Evolutionary conservation across 2,888 invertebrate genomes (phyloP), one percentile per base, ranked within the genome.

Genomic region (Halocaridina rubra): DNA sequence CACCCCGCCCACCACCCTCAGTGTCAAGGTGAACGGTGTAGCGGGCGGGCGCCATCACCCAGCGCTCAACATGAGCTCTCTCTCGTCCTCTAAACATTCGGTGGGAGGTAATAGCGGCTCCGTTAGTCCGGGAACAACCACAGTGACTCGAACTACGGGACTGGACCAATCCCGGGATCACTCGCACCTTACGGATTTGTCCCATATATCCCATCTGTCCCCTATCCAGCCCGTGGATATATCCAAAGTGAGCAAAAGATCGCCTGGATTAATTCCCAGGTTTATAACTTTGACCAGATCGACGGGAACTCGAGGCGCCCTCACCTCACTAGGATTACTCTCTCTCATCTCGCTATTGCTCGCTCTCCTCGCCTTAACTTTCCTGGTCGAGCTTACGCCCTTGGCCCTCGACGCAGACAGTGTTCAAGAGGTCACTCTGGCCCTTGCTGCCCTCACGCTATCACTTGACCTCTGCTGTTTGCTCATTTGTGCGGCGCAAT

Each of bases 401-500:
- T 93, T 93, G 90, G 93, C 92, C 88, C 93, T 93, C 30, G 59
- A 82, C 16, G 86, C 86, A 2, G 94, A 95, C 86, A 95, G 96
- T 89, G 96, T 97, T 88, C 96, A 96, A 91, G 97, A 97, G 93
- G 97, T 97, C 90, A 97, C 97, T 76, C 93, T 97, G 90, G 97
- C 97, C 33, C 92, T 97, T 90, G 96, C 96, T 91, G 96, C 97
- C 85, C 93, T 97, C 90, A 96, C 97, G 88, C 92, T 97, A 78
- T 96, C 96, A 33, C 92, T 97, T 89, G 96, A 97, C 92, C 93
- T 97, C 88, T 97, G 96, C 92, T 97, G 97, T 91, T 93, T 97
- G 86, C 93, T 97, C 89, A 96, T 97, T 90, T 97, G 97, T 93
- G 95, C 97, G 89, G 96, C 97, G 90, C 97, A 98, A 93, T 97